Base-by-base conservation (phyloP, 2,113 vertebrate genomes). In the Chloropsis cyanopogon region DNA sequence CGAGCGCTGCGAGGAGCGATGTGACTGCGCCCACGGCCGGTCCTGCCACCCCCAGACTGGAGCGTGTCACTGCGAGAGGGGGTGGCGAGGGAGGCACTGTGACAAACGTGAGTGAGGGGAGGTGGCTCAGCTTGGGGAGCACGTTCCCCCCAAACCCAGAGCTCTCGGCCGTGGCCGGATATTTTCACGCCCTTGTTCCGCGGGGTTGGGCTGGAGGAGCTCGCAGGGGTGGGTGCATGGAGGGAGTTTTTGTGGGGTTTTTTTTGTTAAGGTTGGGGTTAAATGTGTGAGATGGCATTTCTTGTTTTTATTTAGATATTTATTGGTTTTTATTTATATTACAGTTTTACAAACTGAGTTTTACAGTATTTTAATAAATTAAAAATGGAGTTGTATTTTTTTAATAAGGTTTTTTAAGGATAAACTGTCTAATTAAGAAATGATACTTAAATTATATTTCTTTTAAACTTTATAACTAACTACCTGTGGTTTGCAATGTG, bases 51-150 rank as follows among this genome's bases (percentile, higher is more conserved):
- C 81, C 21, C 95, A 87, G 15, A 96, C 44, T 0, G 95, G 95
- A 53, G 78, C 13, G 0, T 97, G 97, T 52, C 95, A 11, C 75
- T 96, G 97, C 28, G 4, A 85, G 9, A 65, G 49, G 12, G 93
- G 95, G 1, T 97, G 95, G 96, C 84, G 93, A 85, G 96, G 95
- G 70, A 82, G 76, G 72, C 95, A 47, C 71, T 96, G 95, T 17
- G 95, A 96, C 83, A 96, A 96, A 84, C 88, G 83, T 84, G 82
- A 84, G 82, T 95, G 82, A 6, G 0, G 1, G 47, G 13, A 4
- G 18, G 20, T 49, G 8, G 21, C 41, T 61, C 3, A 2, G 41
- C 2, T 9, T 1, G 24, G 12, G 25, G 19, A 0, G 0, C 19
- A 0, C 1, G 0, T 53, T 50, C 6, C 63, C n/a, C 16, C 3